These are phyloP conservation scores for Parascotia fuliginaria DNA, from an alignment of 2,888 invertebrate species.

Conservation along the genomic window DNA sequence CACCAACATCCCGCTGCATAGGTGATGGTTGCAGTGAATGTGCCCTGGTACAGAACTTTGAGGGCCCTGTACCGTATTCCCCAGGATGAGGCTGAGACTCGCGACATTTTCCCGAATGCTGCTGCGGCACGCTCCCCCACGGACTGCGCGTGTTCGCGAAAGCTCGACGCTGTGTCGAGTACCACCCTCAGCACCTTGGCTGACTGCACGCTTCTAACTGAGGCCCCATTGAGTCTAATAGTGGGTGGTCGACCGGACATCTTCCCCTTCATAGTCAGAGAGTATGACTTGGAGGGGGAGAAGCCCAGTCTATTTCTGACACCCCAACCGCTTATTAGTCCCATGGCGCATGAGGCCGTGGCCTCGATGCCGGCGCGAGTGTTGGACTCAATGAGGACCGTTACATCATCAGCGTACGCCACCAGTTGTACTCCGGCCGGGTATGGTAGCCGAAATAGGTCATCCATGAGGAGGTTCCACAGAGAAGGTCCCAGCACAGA, in stretches of 20 bases:
- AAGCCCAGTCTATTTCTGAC: constrained; percentile 32
- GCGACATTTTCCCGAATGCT: constrained; percentile 35
- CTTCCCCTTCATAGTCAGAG: constrained; percentile 24
- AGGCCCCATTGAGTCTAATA: constrained; percentile 18
- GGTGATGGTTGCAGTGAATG: background rate
- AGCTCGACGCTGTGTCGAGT: background rate
- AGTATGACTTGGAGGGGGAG: constrained; percentile 28
- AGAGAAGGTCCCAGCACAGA: constrained; percentile 34
- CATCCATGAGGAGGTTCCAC: constrained; percentile 42
- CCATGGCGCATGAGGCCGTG: constrained; percentile 9
- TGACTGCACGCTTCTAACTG: constrained; percentile 5
- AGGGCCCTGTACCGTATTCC: constrained; percentile 34
- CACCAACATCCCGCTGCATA: constrained; percentile 8
- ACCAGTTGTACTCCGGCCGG: constrained; percentile 20
- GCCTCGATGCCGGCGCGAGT: constrained; percentile 20
- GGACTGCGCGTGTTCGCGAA: constrained; percentile 16
- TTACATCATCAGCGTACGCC: constrained; percentile 43
- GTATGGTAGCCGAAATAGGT: constrained; percentile 32
- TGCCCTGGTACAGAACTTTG: background rate
- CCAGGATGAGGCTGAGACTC: constrained; percentile 40
- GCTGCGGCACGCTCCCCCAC: constrained; percentile 29
- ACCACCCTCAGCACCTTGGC: constrained; percentile 9
- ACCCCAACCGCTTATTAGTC: constrained; percentile 18
- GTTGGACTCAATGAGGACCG: constrained; percentile 29
- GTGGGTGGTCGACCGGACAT: constrained; percentile 1